Conservation (phyloP, 2,888 invertebrate species). For the Oscheius sp. region DNA sequence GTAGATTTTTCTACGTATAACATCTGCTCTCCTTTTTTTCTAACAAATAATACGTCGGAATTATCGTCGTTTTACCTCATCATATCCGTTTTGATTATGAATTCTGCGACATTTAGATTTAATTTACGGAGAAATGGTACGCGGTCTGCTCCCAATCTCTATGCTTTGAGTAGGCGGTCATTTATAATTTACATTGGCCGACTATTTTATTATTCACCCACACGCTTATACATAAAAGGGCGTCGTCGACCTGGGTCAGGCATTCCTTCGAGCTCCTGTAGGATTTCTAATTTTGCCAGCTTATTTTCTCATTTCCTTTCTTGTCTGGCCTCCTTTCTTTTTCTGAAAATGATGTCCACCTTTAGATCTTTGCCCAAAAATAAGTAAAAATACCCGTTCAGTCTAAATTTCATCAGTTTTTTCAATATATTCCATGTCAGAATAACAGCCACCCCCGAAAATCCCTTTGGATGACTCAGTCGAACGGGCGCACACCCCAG, state of each 20-base stretch:
- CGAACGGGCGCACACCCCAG: not conserved
- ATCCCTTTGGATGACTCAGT: constrained; percentile 17
- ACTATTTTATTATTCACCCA: constrained; percentile 29
- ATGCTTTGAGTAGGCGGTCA: constrained; percentile 20
- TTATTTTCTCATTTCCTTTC: not conserved
- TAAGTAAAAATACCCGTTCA: not conserved
- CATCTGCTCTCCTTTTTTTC: too few relatives aligned
- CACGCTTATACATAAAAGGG: not conserved
- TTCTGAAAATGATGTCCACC: not conserved
- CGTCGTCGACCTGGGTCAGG: too few relatives aligned
- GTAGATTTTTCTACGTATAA: too few relatives aligned
- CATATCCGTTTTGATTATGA: too few relatives aligned
- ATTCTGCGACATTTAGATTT: too few relatives aligned
- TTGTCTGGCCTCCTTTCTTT: not conserved
- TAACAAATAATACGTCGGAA: too few relatives aligned
- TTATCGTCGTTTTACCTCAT: too few relatives aligned
- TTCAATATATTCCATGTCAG: not conserved
- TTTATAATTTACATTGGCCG: constrained; percentile 19
- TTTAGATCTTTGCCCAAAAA: not conserved
- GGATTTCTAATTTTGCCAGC: not conserved
- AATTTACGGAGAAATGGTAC: too few relatives aligned
- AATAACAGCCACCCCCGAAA: not conserved
- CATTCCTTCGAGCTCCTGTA: not conserved
- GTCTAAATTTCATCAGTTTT: not conserved
- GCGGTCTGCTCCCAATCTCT: not conserved